Base-by-base conservation (phyloP, 2,113 vertebrate genomes). In the Cinclus cinclus region DNA sequence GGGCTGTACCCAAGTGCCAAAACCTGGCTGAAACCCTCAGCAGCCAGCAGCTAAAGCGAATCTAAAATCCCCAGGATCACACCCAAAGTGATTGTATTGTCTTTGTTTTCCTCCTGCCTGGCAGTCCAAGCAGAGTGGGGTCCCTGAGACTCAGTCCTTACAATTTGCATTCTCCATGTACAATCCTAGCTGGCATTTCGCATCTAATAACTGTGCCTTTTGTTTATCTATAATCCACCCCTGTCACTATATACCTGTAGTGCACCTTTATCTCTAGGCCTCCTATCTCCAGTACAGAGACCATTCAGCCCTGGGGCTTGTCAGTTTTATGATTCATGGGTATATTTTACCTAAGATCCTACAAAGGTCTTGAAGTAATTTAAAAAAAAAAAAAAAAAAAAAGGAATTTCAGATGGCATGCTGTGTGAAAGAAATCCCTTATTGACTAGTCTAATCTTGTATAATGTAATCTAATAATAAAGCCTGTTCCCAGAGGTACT, bases 391-490 rank as follows among this genome's bases (percentile, higher is more conserved):
- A 44, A 77, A 42, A 64, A 68, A 91, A 93, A 68, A 39, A 71
- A 35, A 58, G 96, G 92, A 96, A 98, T 98, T 98, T 98, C 96
- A 97, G 96, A 97, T 97, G 96, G 96, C 96, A 96, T 86, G 85
- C 96, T 96, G 94, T 82, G 88, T 94, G 95, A 94, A 92, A 93
- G 96, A 97, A 98, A 92, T 95, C 81, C 94, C 94, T 98, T 98
- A 98, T 97, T 98, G 97, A 97, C 97, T 98, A 94, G 96, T 94
- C 94, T 98, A 97, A 96, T 98, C 97, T 98, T 92, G 75, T 97
- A 96, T 97, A 96, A 97, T 92, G 93, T 98, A 98, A 98, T 98
- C 97, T 98, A 98, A 98, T 98, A 98, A 97, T 92, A 98, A 97
- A 95, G 90, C 55, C 59, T 91, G 84, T 96, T 98, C 97, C 98